Conservation (phyloP, 2,888 invertebrate genomes). For the Patella depressa region DNA sequence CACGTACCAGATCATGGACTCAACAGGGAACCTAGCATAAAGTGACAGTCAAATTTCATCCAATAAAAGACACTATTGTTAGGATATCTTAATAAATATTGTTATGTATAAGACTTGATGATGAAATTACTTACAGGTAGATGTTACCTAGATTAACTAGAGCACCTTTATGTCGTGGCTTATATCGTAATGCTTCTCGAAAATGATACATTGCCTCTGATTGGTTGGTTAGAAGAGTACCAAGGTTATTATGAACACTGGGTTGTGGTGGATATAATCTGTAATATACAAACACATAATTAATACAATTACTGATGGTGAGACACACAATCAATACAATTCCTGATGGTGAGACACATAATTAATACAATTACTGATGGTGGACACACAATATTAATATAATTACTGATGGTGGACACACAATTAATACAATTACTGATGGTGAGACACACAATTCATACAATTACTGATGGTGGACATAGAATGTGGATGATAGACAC, state of each 20-base stretch:
- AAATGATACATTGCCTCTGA: slow-evolving; percentile 83
- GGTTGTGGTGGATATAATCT: slow-evolving; percentile 89
- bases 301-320: neutral
- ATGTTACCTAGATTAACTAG: slow-evolving; percentile 88
- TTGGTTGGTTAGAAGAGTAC: slow-evolving; percentile 80
- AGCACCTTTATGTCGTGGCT: slow-evolving; percentile 84
- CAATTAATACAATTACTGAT: neutral
- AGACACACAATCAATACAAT: too few species aligned
- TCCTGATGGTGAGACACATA: too few species aligned
- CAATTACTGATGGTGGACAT: too few species aligned
- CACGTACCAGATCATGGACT: too few species aligned
- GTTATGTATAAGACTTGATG: too few species aligned
- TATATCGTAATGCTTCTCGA: slow-evolving; percentile 74
- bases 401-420: slow-evolving; percentile 84
- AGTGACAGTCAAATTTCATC: too few species aligned
- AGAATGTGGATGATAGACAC: too few species aligned
- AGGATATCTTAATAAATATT: too few species aligned
- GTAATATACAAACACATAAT: slow-evolving; percentile 36
- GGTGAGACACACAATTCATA: too few species aligned
- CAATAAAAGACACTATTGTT: too few species aligned
- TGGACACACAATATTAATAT: slow-evolving; percentile 81
- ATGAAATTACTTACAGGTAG: slow-evolving; percentile 74
- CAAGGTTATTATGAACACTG: slow-evolving; percentile 89
- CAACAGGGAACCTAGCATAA: too few species aligned
- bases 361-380: too few species aligned